phyloP scores from a whole-genome alignment of 2,888 invertebrate genomes.

The Hetaerina titia region DNA sequence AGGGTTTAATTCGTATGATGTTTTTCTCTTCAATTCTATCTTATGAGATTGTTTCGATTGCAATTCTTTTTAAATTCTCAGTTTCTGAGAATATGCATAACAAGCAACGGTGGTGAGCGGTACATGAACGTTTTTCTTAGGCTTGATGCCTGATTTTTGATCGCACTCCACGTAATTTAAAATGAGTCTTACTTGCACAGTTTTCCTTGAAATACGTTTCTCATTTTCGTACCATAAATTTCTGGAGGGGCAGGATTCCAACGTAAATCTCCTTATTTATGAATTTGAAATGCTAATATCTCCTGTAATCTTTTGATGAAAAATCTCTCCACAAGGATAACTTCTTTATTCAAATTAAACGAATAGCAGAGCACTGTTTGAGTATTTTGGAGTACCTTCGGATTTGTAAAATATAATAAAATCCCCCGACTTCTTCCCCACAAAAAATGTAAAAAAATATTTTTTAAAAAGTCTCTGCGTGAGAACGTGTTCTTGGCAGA shows the following conservation, averaged over 20 bases:
- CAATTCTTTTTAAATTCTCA: neutral
- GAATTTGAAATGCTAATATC: constrained; percentile 54
- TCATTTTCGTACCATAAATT: neutral
- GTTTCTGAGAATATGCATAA: neutral
- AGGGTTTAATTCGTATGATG: neutral
- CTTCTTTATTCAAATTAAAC: constrained; percentile 52
- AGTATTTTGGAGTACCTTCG: constrained; percentile 7
- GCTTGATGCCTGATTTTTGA: neutral
- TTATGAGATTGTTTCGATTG: neutral
- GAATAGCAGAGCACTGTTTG: constrained; percentile 8
- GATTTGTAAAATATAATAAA: constrained; percentile 33
- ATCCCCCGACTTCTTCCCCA: neutral
- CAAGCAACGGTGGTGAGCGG: neutral
- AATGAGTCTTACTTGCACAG: neutral
- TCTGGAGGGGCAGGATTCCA: neutral
- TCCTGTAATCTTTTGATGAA: neutral
- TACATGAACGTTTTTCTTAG: neutral
- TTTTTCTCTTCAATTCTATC: neutral
- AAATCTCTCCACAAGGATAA: neutral
- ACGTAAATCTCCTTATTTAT: neutral
- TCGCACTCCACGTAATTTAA: neutral
- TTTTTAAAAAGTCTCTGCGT: neutral
- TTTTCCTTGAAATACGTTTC: neutral
- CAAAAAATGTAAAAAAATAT: neutral
- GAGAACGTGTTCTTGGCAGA: constrained; percentile 37